Percentiles rank a stretch among this genome's conserved stretches.
Evolutionary conservation across 2,888 invertebrate genomes (phyloP).

Genomic region (Dasysyrphus tricinctus): DNA sequence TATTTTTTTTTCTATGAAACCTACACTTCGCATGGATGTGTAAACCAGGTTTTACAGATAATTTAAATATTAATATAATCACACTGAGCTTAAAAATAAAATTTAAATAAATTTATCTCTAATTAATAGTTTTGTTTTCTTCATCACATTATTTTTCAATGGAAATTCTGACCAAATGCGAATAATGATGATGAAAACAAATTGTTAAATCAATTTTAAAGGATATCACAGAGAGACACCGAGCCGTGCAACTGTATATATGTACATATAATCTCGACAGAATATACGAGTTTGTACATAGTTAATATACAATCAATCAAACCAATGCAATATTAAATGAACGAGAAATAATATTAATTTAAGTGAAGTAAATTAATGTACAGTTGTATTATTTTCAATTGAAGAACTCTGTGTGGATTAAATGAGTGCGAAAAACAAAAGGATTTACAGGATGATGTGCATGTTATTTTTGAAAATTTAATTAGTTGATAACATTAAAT

Average conservation of each 20-base stretch:
- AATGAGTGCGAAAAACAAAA: not conserved
- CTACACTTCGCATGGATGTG: too few species aligned
- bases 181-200: not conserved
- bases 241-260: not conserved
- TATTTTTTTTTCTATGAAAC: too few species aligned
- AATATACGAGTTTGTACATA: not conserved
- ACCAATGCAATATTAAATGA: conserved; percentile 9
- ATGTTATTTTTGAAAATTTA: conserved; percentile 19
- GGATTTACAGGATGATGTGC: not conserved
- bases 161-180: not conserved
- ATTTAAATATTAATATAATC: not conserved
- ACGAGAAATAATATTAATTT: conserved; percentile 20
- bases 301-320: not conserved
- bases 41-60: too few species aligned
- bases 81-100: not conserved
- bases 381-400: not conserved
- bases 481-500: conserved; percentile 27
- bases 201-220: not conserved
- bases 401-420: not conserved
- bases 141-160: not conserved
- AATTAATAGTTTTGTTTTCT: not conserved
- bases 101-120: not conserved
- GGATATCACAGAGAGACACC: not conserved
- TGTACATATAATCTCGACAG: not conserved
- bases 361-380: not conserved